Conservation (phyloP, 2,797 vertebrate species). For the Acrossocheilus fasciatus region DNA sequence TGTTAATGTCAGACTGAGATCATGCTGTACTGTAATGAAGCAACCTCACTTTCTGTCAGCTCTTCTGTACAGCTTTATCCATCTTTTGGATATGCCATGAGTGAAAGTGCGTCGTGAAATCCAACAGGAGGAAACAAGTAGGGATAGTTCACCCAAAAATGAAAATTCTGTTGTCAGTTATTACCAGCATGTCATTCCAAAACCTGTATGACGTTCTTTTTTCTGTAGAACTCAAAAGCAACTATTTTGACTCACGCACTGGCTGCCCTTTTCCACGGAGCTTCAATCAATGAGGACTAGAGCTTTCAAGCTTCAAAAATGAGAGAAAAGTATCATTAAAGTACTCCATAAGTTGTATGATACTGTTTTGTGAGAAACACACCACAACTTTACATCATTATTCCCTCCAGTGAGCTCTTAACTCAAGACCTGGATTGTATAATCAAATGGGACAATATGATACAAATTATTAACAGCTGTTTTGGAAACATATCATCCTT, state of each 20-base stretch:
- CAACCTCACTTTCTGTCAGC: background rate
- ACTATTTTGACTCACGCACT: too few relatives aligned
- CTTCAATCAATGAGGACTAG: background rate
- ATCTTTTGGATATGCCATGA: conserved; percentile 17
- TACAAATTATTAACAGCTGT: background rate
- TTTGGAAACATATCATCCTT: conserved; percentile 4
- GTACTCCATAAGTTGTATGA: background rate
- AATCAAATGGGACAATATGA: background rate
- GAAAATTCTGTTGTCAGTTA: background rate
- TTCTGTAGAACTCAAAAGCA: background rate
- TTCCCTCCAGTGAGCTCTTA: background rate
- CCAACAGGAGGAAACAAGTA: background rate
- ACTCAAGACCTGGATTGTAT: background rate
- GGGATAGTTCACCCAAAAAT: background rate
- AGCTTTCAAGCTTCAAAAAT: background rate
- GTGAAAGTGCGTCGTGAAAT: background rate
- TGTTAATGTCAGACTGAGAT: conserved; percentile 1
- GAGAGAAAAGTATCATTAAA: background rate
- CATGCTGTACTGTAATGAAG: background rate
- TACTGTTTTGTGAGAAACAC: background rate
- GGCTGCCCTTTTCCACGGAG: background rate
- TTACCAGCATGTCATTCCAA: background rate
- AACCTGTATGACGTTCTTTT: background rate
- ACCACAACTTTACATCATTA: background rate
- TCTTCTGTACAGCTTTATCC: conserved; percentile 7